Conservation (phyloP, 1,140 invertebrate species). For the Pseudomyrmex sp. region DNA sequence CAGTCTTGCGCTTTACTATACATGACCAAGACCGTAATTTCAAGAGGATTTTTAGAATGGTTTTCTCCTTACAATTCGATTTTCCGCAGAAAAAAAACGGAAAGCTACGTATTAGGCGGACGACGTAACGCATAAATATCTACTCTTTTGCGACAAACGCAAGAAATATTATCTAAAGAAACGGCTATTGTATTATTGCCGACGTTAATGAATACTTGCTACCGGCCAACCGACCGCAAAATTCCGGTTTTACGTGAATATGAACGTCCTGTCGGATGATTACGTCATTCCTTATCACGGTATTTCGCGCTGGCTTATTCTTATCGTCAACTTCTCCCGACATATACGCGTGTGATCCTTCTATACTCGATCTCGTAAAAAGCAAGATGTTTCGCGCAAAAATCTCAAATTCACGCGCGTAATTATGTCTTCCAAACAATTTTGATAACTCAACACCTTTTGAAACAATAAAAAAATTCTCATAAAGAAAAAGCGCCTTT, state of each 20-base stretch:
- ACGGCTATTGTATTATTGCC: constrained; percentile 42
- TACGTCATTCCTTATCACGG: constrained; percentile 48
- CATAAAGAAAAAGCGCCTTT: neutral
- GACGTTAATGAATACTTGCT: constrained; percentile 40
- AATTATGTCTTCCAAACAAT: too few species aligned
- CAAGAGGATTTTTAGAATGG: constrained; percentile 7
- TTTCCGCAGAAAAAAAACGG: constrained; percentile 24
- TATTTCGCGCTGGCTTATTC: constrained; percentile 4
- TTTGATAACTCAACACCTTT: too few species aligned
- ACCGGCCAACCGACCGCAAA: constrained; percentile 1
- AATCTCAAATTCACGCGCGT: neutral
- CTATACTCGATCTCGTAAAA: neutral
- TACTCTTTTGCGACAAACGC: constrained; percentile 44
- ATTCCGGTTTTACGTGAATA: constrained; percentile 46
- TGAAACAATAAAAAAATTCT: too few species aligned
- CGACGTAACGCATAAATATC: constrained; percentile 41
- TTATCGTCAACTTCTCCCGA: constrained; percentile 18
- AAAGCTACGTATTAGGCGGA: constrained; percentile 26
- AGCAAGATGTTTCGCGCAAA: neutral
- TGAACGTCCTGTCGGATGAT: constrained; percentile 32
- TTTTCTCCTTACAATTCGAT: constrained; percentile 3
- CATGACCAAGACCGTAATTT: neutral
- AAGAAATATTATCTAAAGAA: constrained; percentile 26
- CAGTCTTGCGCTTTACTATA: too few species aligned
- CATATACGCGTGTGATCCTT: neutral